Evolutionary conservation across 2,797 vertebrate species (phyloP), one percentile per base, ranked within the genome.

Genomic region (Sternarchorhynchus goeldii): DNA sequence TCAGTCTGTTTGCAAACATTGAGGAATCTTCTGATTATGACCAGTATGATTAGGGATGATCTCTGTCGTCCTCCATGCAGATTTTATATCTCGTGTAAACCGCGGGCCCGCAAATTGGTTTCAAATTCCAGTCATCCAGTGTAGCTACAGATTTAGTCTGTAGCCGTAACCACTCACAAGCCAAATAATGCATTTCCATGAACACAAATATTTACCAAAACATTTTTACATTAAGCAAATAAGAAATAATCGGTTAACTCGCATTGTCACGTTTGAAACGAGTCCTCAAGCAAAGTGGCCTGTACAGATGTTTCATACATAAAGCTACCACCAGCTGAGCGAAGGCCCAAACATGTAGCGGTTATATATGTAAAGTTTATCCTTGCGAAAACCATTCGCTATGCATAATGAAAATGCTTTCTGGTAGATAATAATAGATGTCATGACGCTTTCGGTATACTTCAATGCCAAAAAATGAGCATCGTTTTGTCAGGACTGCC

Each of bases 401-500:
- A 21, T 45, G 65, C 63, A 66, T 41, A 50, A 12, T 67, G 31
- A 18, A 31, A 1, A 1, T 4, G 25, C 4, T 69, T 69, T 55
- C 25, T 53, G 2, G 20, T 2, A 32, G 25, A 25, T 1, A 68
- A 29, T 8, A 29, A 18, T 6, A 7, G 21, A 8, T n/a, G 3
- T 50, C 5, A 6, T 29, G 5, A 41, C 7, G 39, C 14, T 18
- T 5, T 41, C 21, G 10, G 3, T 16, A 5, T 8, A 18, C 7
- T 45, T n/a, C 39, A 39, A 31, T 34, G 31, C 14, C 34, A 0
- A n/a, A 36, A 29, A 50, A 64, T 50, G 55, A 73, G 41, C 55
- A 60, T 76, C 39, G 39, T 55, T 20, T 53, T 16, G 25, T 21
- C 73, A 86, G 65, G 77, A 73, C n/a, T 94, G 93, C 93, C 92